Evolutionary conservation across 2,797 vertebrate genomes (phyloP), one percentile per base, ranked within the genome.

Genomic region (Pristis pectinata): DNA sequence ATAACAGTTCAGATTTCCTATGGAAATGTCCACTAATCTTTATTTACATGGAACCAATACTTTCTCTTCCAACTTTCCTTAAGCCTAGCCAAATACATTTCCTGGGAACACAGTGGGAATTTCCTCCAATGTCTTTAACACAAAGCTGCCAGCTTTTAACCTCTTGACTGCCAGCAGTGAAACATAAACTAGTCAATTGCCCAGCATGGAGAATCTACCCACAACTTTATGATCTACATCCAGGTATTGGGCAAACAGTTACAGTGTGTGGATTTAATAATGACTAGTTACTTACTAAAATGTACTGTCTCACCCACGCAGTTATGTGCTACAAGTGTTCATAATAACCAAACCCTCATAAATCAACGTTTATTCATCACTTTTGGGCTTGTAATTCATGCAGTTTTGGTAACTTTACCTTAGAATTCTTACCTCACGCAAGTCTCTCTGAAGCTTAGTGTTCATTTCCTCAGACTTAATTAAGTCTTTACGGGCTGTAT

Each of bases 391-490:
- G 0, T 10, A 93, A 30, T 49, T 72, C 92, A n/a, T 41, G 53
- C 41, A 17, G 11, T 9, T 85, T 34, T 44, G 37, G 56, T 37
- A 41, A 41, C 13, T 74, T 94, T 94, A 76, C 30, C 70, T 76
- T 94, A 53, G 44, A n/a, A 94, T 76, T 91, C 97, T 97, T 95
- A 99, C 99, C 97, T 99, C 99, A 95, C 98, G 97, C 44, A 99
- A 97, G 93, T 99, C 99, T 79, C 99, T 98, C 96, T 99, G 99
- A 67, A 99, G 96, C 64, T 98, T 98, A 0, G 98, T 99, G 96
- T 98, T 99, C 96, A 97, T 96, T 95, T 99, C 99, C 95, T 99
- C 99, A 0, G 98, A 99, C 96, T 98, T 99, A 96, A 99, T 99
- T 95, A 99, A 97, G 96, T 99, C 99, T 95, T 99, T 99, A 0